Percentiles rank a stretch among this genome's conserved stretches.
Evolutionary conservation across 2,888 invertebrate species (phyloP).

Genomic region (Arge pagana): DNA sequence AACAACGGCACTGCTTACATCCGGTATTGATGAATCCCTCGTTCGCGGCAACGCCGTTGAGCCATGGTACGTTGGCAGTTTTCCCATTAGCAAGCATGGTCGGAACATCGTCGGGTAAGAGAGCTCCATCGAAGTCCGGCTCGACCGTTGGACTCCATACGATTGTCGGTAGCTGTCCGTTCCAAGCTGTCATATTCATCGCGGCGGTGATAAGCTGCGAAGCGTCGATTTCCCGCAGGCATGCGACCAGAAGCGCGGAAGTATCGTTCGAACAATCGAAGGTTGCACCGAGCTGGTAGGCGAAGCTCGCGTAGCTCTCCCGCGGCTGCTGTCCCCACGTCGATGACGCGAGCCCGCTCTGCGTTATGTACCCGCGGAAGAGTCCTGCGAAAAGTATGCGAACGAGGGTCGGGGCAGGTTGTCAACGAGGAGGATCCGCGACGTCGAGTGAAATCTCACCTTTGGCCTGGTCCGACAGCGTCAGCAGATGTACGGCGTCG

Average conservation of each 20-base stretch:
- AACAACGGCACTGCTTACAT: not conserved
- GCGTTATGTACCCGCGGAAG: slow-evolving; percentile 2
- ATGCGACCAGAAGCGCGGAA: not conserved
- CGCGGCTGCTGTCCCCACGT: not conserved
- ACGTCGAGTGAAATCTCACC: slow-evolving; percentile 1
- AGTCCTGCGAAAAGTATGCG: not conserved
- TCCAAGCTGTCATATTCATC: not conserved
- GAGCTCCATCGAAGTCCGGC: slow-evolving; percentile 3
- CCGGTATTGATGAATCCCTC: not conserved
- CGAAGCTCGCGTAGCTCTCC: not conserved
- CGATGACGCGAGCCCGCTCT: not conserved
- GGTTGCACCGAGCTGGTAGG: not conserved
- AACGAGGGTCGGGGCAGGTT: too few species aligned
- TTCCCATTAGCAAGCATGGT: not conserved
- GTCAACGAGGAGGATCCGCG: too few species aligned
- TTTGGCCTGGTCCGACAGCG: not conserved
- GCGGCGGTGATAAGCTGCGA: not conserved
- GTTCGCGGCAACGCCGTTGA: not conserved
- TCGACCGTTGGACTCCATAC: not conserved
- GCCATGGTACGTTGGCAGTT: not conserved
- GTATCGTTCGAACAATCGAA: slow-evolving; percentile 1
- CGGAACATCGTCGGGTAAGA: not conserved
- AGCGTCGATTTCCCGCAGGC: not conserved
- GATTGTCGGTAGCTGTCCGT: not conserved
- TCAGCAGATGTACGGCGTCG: not conserved